Percentiles rank a stretch among this genome's conserved stretches.
These are phyloP conservation scores for Nephotettix cincticeps DNA, from an alignment of 1,140 invertebrate genomes.

Conservation along the genomic window DNA sequence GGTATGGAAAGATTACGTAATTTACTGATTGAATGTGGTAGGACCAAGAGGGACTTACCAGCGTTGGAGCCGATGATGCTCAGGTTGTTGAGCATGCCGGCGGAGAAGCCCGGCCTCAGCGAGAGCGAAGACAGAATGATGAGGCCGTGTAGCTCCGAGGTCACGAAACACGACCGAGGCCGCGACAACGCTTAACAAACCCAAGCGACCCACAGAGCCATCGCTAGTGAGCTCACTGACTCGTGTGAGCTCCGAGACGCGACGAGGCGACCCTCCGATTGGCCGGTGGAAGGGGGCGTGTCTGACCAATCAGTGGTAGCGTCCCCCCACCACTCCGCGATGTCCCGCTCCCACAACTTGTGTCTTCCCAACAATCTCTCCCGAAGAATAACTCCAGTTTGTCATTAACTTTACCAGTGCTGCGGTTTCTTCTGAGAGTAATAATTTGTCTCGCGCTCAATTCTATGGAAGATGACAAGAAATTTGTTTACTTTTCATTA, in stretches of 20 bases:
- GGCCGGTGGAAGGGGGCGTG: not conserved
- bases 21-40: too few relatives aligned
- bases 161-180: slow-evolving; percentile 6
- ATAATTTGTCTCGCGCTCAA: not conserved
- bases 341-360: not conserved
- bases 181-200: not conserved
- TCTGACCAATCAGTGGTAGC: slow-evolving; percentile 4
- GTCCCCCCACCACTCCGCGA: not conserved
- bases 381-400: slow-evolving; percentile 19
- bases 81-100: slow-evolving; percentile 44
- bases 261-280: not conserved
- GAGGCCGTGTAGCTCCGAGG: slow-evolving; percentile 31
- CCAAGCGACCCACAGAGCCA: not conserved
- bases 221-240: not conserved
- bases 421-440: slow-evolving; percentile 14
- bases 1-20: too few relatives aligned
- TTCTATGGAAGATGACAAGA: too few relatives aligned
- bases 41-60: slow-evolving; percentile 3
- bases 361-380: not conserved
- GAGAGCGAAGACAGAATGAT: slow-evolving; percentile 43
- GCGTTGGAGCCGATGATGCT: slow-evolving; percentile 41
- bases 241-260: not conserved
- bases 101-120: slow-evolving; percentile 37
- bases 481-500: too few relatives aligned
- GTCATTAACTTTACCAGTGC: not conserved